These are phyloP conservation scores for Alsophila aescularia DNA, from an alignment of 2,888 invertebrate genomes.

Conservation along the genomic window DNA sequence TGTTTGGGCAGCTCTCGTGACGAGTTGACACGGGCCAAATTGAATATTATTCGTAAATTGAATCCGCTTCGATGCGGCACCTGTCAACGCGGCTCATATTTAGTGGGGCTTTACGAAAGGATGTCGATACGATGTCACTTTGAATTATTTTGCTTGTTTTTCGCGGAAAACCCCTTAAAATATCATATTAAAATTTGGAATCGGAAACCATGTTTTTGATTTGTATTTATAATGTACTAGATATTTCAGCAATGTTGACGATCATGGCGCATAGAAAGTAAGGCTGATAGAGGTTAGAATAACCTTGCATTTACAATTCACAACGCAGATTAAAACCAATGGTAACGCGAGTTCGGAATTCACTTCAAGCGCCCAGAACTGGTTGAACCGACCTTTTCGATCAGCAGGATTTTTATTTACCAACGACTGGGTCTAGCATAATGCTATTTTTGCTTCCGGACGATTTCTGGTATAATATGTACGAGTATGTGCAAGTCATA, in stretches of 20 bases:
- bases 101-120: conserved; percentile 41
- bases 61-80: conserved; percentile 56
- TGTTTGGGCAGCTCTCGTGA: conserved; percentile 52
- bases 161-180: too few relatives aligned
- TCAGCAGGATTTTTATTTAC: conserved; percentile 35
- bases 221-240: too few relatives aligned
- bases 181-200: too few relatives aligned
- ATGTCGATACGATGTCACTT: conserved; percentile 39
- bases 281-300: too few relatives aligned
- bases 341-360: conserved; percentile 25
- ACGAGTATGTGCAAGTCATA: too few relatives aligned
- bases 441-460: conserved; percentile 16
- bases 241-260: too few relatives aligned
- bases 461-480: conserved; percentile 12
- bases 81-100: conserved; percentile 62
- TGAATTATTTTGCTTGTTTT: neutral
- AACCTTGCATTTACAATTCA: too few relatives aligned
- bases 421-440: conserved; percentile 14
- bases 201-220: too few relatives aligned
- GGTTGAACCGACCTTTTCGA: conserved; percentile 28
- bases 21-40: conserved; percentile 64
- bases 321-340: conserved; percentile 11
- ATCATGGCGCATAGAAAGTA: too few relatives aligned
- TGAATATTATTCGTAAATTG: conserved; percentile 75
- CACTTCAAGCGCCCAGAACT: conserved; percentile 31